These are phyloP conservation scores for Leptinotarsa undecemlineata DNA, from an alignment of 1,140 invertebrate species.

Conservation along the genomic window DNA sequence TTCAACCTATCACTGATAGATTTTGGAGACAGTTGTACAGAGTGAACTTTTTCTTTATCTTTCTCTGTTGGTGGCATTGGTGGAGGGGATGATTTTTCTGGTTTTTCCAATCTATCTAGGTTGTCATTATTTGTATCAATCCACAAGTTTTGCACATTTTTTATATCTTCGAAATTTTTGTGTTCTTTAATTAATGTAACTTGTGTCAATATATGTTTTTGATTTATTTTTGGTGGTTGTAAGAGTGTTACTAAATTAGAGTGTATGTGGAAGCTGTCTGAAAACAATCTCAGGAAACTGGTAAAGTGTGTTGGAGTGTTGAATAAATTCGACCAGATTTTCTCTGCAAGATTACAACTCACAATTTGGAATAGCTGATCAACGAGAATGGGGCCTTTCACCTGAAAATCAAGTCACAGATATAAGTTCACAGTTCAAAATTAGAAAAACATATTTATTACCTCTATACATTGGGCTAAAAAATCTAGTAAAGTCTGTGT, in stretches of 20 bases:
- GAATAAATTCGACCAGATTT: constrained; percentile 80
- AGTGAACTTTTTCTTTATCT: neutral
- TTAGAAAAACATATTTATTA: constrained; percentile 56
- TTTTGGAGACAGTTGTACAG: constrained; percentile 32
- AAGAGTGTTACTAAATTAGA: constrained; percentile 83
- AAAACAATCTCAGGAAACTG: constrained; percentile 87
- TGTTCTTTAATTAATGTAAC: constrained; percentile 39
- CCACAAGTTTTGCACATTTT: constrained; percentile 39
- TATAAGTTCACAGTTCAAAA: neutral
- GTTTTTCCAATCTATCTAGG: constrained; percentile 24
- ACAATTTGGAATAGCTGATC: constrained; percentile 84
- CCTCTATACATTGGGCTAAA: constrained; percentile 75
- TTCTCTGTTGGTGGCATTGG: neutral
- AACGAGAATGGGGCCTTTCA: constrained; percentile 71
- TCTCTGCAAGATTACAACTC: constrained; percentile 75
- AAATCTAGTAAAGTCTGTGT: constrained; percentile 78
- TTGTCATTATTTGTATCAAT: constrained; percentile 26
- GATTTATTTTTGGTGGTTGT: constrained; percentile 67
- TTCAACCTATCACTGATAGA: constrained; percentile 52
- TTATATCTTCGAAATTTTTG: constrained; percentile 39
- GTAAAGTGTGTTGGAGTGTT: constrained; percentile 83
- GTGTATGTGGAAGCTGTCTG: constrained; percentile 88
- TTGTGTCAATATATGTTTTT: constrained; percentile 53
- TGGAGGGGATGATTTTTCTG: constrained; percentile 15
- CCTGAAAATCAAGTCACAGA: constrained; percentile 21